A percentile compares a stretch with the other conserved stretches of the same genome.
Conservation (phyloP, 2,888 invertebrate species). For the Megamerina dolium region DNA sequence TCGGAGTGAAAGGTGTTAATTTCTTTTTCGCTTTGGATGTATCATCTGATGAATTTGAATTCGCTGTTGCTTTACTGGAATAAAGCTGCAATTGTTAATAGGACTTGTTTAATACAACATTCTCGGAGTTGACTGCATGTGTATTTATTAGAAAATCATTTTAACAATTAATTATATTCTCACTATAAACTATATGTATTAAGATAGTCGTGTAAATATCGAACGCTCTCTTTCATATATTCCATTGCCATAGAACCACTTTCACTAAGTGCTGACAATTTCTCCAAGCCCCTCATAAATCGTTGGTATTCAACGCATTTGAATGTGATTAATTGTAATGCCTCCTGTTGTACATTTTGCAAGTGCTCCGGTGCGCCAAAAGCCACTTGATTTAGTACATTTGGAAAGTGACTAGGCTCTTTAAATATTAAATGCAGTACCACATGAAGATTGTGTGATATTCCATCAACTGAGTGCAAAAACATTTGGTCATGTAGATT, state of each 20-base stretch:
- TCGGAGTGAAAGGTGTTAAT: conserved; percentile 37
- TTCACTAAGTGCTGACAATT: conserved; percentile 26
- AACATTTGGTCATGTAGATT: conserved; percentile 59
- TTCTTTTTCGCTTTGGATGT: conserved; percentile 23
- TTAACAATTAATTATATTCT: too few relatives aligned
- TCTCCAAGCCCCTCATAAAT: conserved; percentile 28
- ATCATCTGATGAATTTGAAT: conserved; percentile 12
- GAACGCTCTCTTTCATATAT: conserved; percentile 34
- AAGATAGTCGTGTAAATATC: too few relatives aligned
- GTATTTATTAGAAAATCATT: too few relatives aligned
- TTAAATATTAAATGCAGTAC: conserved; percentile 43
- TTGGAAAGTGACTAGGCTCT: conserved; percentile 38
- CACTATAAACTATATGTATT: too few relatives aligned
- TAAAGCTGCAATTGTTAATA: too few relatives aligned
- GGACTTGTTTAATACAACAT: too few relatives aligned
- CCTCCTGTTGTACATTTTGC: conserved; percentile 29
- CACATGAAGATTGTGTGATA: conserved; percentile 60
- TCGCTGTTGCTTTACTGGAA: too few relatives aligned
- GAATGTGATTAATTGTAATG: conserved; percentile 27
- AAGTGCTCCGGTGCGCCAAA: conserved; percentile 38
- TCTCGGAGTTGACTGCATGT: too few relatives aligned
- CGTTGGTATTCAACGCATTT: conserved; percentile 38
- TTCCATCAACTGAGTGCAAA: conserved; percentile 57
- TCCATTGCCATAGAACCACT: conserved; percentile 32
- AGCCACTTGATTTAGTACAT: conserved; percentile 45